Conservation (phyloP, 1,140 invertebrate species). For the Saxidomus purpurata region DNA sequence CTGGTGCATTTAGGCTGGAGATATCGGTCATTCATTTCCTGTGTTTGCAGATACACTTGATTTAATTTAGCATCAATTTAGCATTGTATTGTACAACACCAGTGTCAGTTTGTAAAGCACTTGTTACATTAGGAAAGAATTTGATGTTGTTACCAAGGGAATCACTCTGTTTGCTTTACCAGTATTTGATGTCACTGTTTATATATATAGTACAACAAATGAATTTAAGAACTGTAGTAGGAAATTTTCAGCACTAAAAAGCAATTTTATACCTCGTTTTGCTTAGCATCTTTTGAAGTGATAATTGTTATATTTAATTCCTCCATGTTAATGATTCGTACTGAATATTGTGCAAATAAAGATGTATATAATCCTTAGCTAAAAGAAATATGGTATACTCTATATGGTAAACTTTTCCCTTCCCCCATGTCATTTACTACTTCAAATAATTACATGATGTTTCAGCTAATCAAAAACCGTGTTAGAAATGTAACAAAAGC, state of each 20-base stretch:
- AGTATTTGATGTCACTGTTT: conserved; percentile 1
- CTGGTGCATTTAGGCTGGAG: background rate
- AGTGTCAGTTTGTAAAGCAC: background rate
- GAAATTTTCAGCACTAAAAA: background rate
- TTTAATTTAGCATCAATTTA: background rate
- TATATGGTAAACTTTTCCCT: conserved; percentile 15
- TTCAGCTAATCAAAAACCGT: conserved; percentile 52
- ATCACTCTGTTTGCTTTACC: background rate
- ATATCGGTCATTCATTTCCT: no score
- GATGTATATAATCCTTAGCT: conserved; percentile 52
- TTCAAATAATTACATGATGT: background rate
- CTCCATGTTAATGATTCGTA: background rate
- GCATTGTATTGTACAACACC: conserved; percentile 2
- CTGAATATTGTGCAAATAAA: conserved; percentile 29
- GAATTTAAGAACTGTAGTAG: background rate
- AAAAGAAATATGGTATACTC: conserved; percentile 32
- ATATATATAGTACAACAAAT: background rate
- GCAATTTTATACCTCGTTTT: background rate
- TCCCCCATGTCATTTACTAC: background rate
- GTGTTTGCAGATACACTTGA: background rate
- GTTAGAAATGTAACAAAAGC: background rate
- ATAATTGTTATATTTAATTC: background rate
- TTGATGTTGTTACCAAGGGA: conserved; percentile 7
- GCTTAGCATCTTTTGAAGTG: background rate
- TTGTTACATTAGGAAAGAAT: background rate